These are phyloP conservation scores for Cryptoprocta ferox DNA, from an alignment of 2,797 vertebrate genomes.

Conservation along the genomic window DNA sequence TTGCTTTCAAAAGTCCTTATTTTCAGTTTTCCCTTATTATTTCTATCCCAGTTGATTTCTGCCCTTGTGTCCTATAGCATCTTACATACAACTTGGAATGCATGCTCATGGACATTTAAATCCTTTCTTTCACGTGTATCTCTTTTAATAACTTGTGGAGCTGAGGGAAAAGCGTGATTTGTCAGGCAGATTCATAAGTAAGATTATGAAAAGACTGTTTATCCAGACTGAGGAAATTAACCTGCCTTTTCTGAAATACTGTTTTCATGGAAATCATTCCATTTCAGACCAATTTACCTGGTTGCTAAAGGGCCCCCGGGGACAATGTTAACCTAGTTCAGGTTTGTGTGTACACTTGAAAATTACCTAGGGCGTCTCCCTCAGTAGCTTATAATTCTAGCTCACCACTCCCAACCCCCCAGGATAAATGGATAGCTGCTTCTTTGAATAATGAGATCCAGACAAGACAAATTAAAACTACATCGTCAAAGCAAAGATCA, in stretches of 20 bases:
- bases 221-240: background rate
- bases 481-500: background rate
- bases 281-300: background rate
- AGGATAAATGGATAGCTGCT: background rate
- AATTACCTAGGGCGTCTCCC: background rate
- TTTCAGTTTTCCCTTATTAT: background rate
- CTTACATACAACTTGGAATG: background rate
- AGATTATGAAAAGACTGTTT: background rate
- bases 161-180: background rate
- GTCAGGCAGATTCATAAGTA: background rate
- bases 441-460: constrained; percentile 25
- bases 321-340: background rate
- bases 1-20: background rate
- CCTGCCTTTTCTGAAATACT: background rate
- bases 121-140: background rate
- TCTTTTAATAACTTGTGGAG: background rate
- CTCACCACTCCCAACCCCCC: background rate
- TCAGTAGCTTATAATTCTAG: background rate
- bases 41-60: background rate
- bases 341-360: background rate
- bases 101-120: background rate
- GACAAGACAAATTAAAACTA: background rate
- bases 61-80: background rate
- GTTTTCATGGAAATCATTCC: background rate
- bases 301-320: background rate